Evolutionary conservation across 1,140 invertebrate genomes (phyloP), one percentile per base, ranked within the genome.

Genomic region (Periplaneta americana): DNA sequence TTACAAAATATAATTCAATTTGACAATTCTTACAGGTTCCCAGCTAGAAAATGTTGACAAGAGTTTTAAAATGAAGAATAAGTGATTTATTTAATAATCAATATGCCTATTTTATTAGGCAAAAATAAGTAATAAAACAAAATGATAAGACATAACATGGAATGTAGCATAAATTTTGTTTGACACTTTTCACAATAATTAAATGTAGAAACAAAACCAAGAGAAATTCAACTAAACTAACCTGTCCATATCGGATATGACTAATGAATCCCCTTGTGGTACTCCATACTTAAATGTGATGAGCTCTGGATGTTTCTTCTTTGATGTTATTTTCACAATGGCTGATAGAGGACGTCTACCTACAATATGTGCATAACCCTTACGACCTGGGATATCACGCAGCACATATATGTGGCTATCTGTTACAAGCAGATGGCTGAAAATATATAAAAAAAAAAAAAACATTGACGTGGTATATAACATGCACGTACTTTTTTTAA

Each of bases 241-340:
- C 88, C 90, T 93, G 89, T 98, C 97, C 92, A 97, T 95, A 88
- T 98, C 96, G 0, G 93, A 93, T 79, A 96, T 94, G 35, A 92
- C 89, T 78, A 94, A 88, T 33, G 92, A 92, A 82, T 95, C 94
- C 35, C 94, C 94, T 85, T 93, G 91, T 76, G 93, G 92, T 35
- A 93, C 91, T 22, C 96, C 96, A 86, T 98, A 98, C 87, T 98
- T 98, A 87, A 99, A 98, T 6, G 98, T 99, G 82, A 99, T 98
- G 82, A 99, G 88, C 87, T 99, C 96, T 0, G 97, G 97, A 88
- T 96, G 94, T 80, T 94, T 93, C 87, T 98, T 98, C 87, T 97
- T 97, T 15, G 96, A 97, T 1, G 98, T 99, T 82, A 99, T 99
- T 90, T 97, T 98, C 18, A 98, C 95, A 84, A 99, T 97, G 57